Evolutionary conservation across 2,113 vertebrate genomes (phyloP), one percentile per base, ranked within the genome.

Genomic region (Dromas ardeola): DNA sequence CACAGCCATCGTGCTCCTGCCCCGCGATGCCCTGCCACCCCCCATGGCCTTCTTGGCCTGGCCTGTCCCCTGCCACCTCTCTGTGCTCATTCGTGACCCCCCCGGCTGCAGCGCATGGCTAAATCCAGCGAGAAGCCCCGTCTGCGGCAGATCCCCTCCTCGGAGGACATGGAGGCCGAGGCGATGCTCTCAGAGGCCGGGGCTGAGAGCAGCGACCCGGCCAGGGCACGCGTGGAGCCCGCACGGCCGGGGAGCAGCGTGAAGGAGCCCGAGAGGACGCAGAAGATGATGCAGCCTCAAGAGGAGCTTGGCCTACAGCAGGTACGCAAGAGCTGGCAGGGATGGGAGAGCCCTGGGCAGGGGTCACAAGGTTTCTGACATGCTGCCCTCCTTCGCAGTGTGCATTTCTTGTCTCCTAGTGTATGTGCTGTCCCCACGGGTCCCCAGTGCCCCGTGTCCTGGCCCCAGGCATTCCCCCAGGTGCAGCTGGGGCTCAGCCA

Each of bases 71-170:
- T 58, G 23, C 22, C 81, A 9, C 53, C 45, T 11, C 22, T 13
- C 65, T 7, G 8, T 2, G 69, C 65, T 74, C 71, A 25, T 2
- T 23, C 1, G 9, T 65, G 42, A 13, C 52, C 55, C 22, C 16
- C 2, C 32, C 3, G 17, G 13, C 85, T 10, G 52, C 95, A 99
- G 99, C 98, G 98, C 72, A 98, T 99, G 97, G 97, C 97, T 5
- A 99, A 99, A 96, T 97, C 99, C 55, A 99, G 99, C 10, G 99
- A 99, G 97, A 99, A 99, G 97, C 99, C 99, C 34, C 98, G 99
- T 9, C 98, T 99, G 78, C 98, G 98, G 58, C 99, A 99, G 98
- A 99, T 99, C 86, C 99, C 99, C 5, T 99, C 99, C 11, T 97
- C 98, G 0, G 99, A 99, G 97, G 99, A 99, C 94, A 98, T 99